These are phyloP conservation scores for Aphis craccivora DNA, from an alignment of 1,140 invertebrate species.

Conservation along the genomic window DNA sequence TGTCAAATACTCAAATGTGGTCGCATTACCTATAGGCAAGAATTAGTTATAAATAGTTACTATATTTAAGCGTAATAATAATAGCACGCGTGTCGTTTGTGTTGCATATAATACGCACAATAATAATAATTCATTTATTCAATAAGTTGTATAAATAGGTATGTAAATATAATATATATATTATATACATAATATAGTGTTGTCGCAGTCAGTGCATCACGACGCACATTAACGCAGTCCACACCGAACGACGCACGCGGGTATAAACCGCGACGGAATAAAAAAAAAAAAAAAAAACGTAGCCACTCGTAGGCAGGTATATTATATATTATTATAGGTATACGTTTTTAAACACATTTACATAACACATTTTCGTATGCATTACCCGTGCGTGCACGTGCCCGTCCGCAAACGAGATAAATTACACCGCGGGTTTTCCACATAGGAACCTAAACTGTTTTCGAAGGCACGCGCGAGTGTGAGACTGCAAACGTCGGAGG, in stretches of 20 bases:
- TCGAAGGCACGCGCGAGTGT: background rate
- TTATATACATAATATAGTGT: background rate
- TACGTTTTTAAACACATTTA: conserved; percentile 2
- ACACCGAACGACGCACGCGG: background rate
- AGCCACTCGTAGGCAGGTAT: background rate
- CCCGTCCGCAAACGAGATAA: background rate
- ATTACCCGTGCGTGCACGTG: background rate
- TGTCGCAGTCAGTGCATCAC: background rate
- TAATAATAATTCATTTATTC: background rate
- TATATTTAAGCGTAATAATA: background rate
- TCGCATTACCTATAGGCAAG: background rate
- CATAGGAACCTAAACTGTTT: background rate
- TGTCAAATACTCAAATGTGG: background rate
- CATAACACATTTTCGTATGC: conserved; percentile 22
- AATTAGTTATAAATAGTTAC: background rate
- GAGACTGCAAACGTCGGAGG: background rate
- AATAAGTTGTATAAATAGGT: background rate
- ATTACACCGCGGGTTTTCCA: background rate
- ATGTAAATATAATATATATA: background rate
- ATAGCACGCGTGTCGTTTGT: background rate
- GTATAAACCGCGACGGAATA: background rate
- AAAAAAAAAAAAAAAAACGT: background rate
- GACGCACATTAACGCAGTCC: background rate
- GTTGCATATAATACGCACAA: background rate
- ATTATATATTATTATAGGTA: background rate